Evolutionary conservation across 2,113 vertebrate species (phyloP).

Genomic region (Phyllostomus hastatus): DNA sequence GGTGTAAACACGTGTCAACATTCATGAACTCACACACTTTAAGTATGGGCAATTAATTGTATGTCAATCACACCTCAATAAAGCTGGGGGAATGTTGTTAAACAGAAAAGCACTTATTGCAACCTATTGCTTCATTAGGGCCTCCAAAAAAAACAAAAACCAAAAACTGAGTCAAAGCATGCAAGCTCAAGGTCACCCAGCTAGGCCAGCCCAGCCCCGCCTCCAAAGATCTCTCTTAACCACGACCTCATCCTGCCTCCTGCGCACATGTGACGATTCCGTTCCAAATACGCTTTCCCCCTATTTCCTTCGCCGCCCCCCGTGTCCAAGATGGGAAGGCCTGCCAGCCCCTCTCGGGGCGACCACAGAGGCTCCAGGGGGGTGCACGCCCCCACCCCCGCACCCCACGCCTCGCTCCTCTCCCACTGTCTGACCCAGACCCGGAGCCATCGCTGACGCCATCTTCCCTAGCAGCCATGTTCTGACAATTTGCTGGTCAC

Average conservation of each 20-base stretch:
- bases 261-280: not conserved
- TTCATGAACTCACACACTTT: not conserved
- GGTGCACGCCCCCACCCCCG: not conserved
- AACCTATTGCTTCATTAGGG: not conserved
- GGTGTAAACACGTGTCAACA: not conserved
- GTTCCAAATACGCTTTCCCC: not conserved
- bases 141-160: not conserved
- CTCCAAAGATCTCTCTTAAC: not conserved
- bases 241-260: not conserved
- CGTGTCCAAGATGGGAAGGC: not conserved
- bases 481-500: not conserved
- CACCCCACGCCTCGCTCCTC: not conserved
- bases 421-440: not conserved
- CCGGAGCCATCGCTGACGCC: accelerated
- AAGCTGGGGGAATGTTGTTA: not conserved
- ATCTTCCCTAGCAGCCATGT: not conserved
- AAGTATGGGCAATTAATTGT: not conserved
- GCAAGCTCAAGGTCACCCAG: not conserved
- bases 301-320: not conserved
- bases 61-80: not conserved
- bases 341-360: accelerated
- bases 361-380: not conserved
- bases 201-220: not conserved
- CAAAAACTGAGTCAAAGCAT: not conserved
- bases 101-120: not conserved